Evolutionary conservation across 2,888 invertebrate genomes (phyloP).

Genomic region (Cheilosia soror): DNA sequence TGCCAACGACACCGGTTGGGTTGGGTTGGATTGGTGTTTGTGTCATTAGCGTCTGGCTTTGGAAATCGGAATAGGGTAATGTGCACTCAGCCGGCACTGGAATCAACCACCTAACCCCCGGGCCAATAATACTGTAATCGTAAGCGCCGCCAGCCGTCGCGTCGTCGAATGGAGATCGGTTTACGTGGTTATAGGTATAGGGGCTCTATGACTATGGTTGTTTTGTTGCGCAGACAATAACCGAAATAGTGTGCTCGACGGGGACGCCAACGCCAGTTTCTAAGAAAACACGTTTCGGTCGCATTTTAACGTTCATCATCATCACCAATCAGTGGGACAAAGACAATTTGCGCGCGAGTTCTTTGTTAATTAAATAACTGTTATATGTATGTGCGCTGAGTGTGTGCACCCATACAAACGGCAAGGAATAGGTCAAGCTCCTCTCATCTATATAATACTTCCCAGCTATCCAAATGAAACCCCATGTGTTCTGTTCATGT

Average conservation of each 20-base stretch:
- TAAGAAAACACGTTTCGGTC: constrained; percentile 22
- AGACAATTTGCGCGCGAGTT: constrained; percentile 24
- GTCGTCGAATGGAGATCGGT: not conserved
- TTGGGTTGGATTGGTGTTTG: not conserved
- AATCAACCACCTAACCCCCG: constrained; percentile 5
- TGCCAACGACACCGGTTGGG: not conserved
- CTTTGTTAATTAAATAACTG: constrained; percentile 58
- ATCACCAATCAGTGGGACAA: not conserved
- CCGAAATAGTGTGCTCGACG: not conserved
- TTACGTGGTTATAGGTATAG: not conserved
- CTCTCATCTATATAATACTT: constrained; percentile 3
- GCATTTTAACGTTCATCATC: not conserved
- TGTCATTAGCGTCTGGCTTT: constrained; percentile 31
- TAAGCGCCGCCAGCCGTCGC: not conserved
- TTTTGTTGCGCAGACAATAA: constrained; percentile 6
- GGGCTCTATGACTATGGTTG: not conserved
- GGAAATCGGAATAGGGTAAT: constrained; percentile 13
- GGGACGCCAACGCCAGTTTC: not conserved
- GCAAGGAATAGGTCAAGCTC: constrained; percentile 67
- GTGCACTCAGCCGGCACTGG: constrained; percentile 15
- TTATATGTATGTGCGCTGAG: constrained; percentile 20
- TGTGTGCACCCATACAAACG: constrained; percentile 44
- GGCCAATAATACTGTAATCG: not conserved
- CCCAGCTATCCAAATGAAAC: not conserved
- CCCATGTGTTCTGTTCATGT: not conserved